Conservation (phyloP, 2,797 vertebrate genomes). For the Labeo calbasu region DNA sequence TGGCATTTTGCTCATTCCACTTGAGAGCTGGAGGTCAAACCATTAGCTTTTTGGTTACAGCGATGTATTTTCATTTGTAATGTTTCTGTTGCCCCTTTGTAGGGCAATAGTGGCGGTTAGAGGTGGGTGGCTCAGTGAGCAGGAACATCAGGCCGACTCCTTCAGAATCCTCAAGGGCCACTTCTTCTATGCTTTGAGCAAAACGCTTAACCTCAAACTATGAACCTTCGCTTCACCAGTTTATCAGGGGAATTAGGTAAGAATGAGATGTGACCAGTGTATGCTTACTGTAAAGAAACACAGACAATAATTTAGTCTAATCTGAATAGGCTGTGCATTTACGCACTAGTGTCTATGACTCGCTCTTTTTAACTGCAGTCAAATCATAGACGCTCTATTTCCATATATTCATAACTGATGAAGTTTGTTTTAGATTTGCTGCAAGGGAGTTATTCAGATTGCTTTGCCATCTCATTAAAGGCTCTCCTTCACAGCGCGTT, state of each 20-base stretch:
- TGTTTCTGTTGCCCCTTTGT: slow-evolving; percentile 15
- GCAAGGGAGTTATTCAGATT: slow-evolving; percentile 38
- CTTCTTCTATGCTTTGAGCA: slow-evolving; percentile 11
- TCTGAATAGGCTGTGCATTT: not conserved
- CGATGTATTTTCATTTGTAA: slow-evolving; percentile 13
- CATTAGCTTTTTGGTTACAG: slow-evolving; percentile 33
- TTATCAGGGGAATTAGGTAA: not conserved
- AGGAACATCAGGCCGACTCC: not conserved
- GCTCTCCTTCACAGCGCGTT: slow-evolving; percentile 49
- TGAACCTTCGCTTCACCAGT: not conserved
- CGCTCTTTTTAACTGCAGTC: slow-evolving; percentile 9
- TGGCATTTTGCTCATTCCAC: slow-evolving; percentile 35
- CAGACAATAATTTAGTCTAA: not conserved
- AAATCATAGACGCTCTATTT: slow-evolving; percentile 15
- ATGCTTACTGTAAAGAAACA: not conserved
- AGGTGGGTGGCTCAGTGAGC: not conserved
- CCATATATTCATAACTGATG: slow-evolving; percentile 38
- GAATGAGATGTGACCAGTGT: not conserved
- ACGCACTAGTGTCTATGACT: not conserved
- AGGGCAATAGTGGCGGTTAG: slow-evolving; percentile 2
- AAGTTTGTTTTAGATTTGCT: slow-evolving; percentile 53
- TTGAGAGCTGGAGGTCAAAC: slow-evolving; percentile 1
- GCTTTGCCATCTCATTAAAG: slow-evolving; percentile 39
- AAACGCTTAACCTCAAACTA: slow-evolving; percentile 16
- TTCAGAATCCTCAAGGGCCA: not conserved